A percentile compares a stretch with the other conserved stretches of the same genome.
Conservation (phyloP, 2,888 invertebrate genomes). For the Belgica antarctica region DNA sequence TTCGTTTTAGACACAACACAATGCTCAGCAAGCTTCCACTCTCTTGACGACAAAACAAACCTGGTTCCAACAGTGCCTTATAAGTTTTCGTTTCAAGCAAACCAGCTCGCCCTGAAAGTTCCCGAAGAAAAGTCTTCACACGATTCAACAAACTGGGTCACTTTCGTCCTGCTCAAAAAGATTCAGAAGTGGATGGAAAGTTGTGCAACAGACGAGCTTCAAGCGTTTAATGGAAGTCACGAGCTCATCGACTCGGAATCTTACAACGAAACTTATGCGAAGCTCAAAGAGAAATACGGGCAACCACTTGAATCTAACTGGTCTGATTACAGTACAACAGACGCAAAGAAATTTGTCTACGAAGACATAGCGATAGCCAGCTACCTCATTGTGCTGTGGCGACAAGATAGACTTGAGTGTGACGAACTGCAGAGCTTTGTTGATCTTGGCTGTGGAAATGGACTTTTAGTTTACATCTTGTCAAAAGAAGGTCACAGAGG, state of each 20-base stretch:
- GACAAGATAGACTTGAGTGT: conserved; percentile 57
- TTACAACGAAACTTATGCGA: conserved; percentile 70
- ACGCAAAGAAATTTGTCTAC: conserved; percentile 91
- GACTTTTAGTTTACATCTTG: conserved; percentile 83
- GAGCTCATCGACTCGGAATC: conserved; percentile 63
- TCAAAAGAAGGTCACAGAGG: conserved; percentile 79
- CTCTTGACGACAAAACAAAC: background rate
- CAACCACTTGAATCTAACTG: conserved; percentile 59
- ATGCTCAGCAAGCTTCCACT: background rate
- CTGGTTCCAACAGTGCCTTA: background rate
- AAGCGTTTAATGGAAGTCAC: conserved; percentile 2
- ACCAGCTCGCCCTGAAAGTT: background rate
- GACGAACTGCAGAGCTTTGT: conserved; percentile 67
- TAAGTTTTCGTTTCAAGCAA: background rate
- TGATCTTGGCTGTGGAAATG: conserved; percentile 98
- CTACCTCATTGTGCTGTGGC: conserved; percentile 81
- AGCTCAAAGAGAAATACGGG: conserved; percentile 77
- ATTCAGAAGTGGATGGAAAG: conserved; percentile 53
- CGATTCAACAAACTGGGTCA: conserved; percentile 47
- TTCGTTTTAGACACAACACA: background rate
- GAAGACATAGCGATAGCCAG: conserved; percentile 95
- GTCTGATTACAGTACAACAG: conserved; percentile 91
- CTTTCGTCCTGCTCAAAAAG: conserved; percentile 48
- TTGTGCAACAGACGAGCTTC: conserved; percentile 60
- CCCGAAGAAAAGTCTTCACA: background rate